Evolutionary conservation across 2,797 vertebrate species (phyloP), one percentile per base, ranked within the genome.

Genomic region (Sylvia borin): DNA sequence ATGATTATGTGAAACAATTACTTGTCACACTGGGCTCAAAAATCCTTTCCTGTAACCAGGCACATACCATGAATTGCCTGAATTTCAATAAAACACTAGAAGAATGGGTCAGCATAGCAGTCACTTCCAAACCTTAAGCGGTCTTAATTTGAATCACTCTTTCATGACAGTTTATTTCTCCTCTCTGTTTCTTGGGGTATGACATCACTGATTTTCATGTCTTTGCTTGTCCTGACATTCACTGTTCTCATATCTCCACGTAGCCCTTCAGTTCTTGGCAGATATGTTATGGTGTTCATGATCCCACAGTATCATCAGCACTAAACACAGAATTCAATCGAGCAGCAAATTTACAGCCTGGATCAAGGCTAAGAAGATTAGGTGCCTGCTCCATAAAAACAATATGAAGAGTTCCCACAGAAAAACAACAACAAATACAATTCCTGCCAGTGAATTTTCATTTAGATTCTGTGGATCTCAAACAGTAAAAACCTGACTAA

Each of bases 331-430:
- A 92, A 93, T 94, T 95, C 71, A 93, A 51, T 93, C 74, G 93
- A 80, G 75, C 34, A 78, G 27, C 22, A 90, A 83, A 93, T 93
- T 92, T 95, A 82, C 53, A 91, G 61, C 74, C 71, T 92, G 86
- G 84, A 83, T 93, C 60, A 92, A 93, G 53, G 18, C 24, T 86
- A 92, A 95, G 55, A 10, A 90, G 92, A 92, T 95, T 95, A 93
- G 40, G 17, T 84, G 20, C 48, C 36, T 66, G 25, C 32, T 84
- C 58, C 24, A 48, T 75, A 85, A 72, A 43, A 74, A 47, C 40
- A 42, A 34, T 13, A 15, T n/a, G 58, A 88, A 79, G 12, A 10
- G 29, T 47, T 90, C 14, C 50, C 62, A 57, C 8, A 79, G 71
- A 61, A n/a, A 74, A 88, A 68, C 64, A 92, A 0, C 38, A 93